Percentiles rank a stretch among this genome's conserved stretches.
Evolutionary conservation across 2,797 vertebrate species (phyloP).

Genomic region (Acanthiza pusilla): DNA sequence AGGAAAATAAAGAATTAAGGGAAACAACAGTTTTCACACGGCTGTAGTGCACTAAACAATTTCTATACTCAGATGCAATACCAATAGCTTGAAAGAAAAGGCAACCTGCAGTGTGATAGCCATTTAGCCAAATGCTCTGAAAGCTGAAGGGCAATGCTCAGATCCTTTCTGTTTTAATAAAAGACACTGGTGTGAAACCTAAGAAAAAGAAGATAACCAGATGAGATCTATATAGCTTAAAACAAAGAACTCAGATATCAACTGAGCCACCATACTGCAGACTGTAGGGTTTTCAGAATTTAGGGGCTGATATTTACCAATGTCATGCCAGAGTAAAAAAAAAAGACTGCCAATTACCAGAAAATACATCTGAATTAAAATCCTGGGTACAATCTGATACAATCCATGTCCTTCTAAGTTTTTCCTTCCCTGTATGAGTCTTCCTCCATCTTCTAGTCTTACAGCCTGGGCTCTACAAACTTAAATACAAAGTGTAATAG

Average conservation of each 20-base stretch:
- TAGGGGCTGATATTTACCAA: background rate
- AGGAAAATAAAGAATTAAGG: constrained; percentile 42
- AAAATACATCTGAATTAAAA: background rate
- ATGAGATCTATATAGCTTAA: background rate
- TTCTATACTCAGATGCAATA: background rate
- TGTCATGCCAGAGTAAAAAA: background rate
- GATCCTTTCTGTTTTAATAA: constrained; percentile 5
- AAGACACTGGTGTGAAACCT: background rate
- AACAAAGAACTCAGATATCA: background rate
- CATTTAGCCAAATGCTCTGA: background rate
- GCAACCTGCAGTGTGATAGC: background rate
- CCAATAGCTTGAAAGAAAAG: constrained; percentile 16
- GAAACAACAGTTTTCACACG: constrained; percentile 20
- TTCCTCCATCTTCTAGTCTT: background rate
- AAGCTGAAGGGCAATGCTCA: background rate
- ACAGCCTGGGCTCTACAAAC: background rate
- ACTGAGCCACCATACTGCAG: background rate
- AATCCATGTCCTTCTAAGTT: background rate
- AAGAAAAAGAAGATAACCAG: background rate
- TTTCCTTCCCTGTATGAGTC: background rate
- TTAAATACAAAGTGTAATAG: background rate
- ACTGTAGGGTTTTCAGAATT: background rate
- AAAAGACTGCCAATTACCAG: background rate
- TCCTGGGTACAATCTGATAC: background rate
- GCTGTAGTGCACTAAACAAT: background rate